Conservation (phyloP, 1,140 invertebrate genomes). For the Drosophila ficusphila region DNA sequence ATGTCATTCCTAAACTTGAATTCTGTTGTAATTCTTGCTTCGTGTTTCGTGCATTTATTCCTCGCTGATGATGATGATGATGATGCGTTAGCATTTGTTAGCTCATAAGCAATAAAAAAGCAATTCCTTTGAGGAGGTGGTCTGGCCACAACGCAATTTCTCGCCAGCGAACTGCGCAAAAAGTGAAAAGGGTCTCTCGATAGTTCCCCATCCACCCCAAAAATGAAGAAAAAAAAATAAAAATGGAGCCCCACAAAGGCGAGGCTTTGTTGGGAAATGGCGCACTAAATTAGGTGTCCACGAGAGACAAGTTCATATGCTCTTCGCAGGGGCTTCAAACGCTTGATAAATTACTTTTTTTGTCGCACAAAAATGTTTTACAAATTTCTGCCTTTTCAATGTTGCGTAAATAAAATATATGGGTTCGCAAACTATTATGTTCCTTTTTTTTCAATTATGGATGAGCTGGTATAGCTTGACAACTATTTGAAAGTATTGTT, state of each 20-base stretch:
- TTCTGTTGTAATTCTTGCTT: constrained; percentile 52
- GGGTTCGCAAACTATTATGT: too few relatives aligned
- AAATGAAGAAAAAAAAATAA: background rate
- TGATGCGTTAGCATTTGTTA: constrained; percentile 45
- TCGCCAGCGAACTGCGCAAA: constrained; percentile 38
- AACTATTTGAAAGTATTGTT: constrained; percentile 26
- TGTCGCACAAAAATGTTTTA: constrained; percentile 1
- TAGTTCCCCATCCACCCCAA: constrained; percentile 14
- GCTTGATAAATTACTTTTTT: constrained; percentile 8
- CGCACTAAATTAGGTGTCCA: constrained; percentile 35
- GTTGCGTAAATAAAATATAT: too few relatives aligned
- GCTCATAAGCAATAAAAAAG: constrained; percentile 57
- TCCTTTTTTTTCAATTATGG: background rate
- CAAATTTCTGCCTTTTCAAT: background rate
- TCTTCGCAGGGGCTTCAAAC: background rate
- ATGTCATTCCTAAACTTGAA: constrained; percentile 67
- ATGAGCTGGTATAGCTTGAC: background rate
- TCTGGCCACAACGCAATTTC: constrained; percentile 46
- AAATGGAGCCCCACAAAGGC: constrained; percentile 25
- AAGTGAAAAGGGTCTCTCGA: constrained; percentile 36
- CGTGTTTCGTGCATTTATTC: constrained; percentile 53
- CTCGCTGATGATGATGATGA: constrained; percentile 16
- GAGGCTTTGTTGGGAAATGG: constrained; percentile 39
- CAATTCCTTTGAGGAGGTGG: constrained; percentile 48
- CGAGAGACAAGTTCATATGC: constrained; percentile 2